Evolutionary conservation across 1,140 invertebrate species (phyloP), one percentile per base, ranked within the genome.

Genomic region (Mizuhopecten yessoensis): DNA sequence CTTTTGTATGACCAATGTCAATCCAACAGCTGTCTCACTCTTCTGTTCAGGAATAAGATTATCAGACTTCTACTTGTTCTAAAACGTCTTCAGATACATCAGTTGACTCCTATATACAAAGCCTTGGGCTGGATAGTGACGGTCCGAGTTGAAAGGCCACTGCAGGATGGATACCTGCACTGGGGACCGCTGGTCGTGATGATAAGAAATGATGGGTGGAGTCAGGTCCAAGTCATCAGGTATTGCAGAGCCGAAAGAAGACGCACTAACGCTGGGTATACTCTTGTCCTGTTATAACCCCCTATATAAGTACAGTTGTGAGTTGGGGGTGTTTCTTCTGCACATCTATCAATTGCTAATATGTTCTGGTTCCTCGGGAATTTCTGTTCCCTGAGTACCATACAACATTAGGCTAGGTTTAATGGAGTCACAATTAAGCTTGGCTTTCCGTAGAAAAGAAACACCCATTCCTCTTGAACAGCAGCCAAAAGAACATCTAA

Each of bases 381-480:
- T 42, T 90, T 33, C 34, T 89, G 75, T 33, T 92, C 91, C 57
- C 39, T 34, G 3, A 90, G 33, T 34, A 42, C 39, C 17, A 92
- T 75, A 36, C 75, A 88, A 36, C 91, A 23, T 33, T 88, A 91
- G 7, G 57, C 86, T 20, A 88, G n/a, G 34, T 91, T 88, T 75
- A 87, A 91, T 86, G 87, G 90, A 39, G 57, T 91, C 7, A 33
- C 36, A 86, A n/a, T n/a, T n/a, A n/a, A 88, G 49, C 17, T 88
- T 42, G 13, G 29, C 36, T 20, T n/a, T 45, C 88, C 89, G 87
- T 5, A 91, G 57, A 86, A 42, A 91, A 49, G 88, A 33, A 20
- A 49, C 39, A n/a, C 86, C 49, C 89, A 86, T 33, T 86, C n/a
- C 13, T 57, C 17, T 34, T 86, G 34, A 33, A 39, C 57, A 86